Conservation (phyloP, 2,113 vertebrate species). For the Penelope pileata region DNA sequence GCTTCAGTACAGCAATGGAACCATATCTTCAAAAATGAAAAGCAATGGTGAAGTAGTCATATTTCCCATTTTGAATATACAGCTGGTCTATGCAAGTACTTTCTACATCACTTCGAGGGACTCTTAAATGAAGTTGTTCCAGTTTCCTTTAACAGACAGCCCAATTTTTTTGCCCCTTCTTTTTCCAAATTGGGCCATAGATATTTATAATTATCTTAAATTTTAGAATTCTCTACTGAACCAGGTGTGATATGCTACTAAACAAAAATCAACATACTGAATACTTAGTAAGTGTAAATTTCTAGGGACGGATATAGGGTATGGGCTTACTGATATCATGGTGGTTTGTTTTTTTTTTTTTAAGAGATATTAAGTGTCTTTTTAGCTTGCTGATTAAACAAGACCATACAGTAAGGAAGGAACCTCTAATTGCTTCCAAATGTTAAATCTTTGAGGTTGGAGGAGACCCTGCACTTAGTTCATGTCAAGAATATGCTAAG, state of each 20-base stretch:
- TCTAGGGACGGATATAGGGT: background rate
- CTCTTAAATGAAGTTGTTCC: background rate
- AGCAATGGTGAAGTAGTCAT: background rate
- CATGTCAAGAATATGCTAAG: constrained; percentile 69
- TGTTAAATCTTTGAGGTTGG: constrained; percentile 73
- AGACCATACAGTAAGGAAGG: constrained; percentile 33
- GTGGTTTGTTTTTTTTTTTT: background rate
- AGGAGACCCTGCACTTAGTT: constrained; percentile 56
- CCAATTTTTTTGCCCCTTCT: too few species aligned
- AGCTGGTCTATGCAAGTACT: background rate
- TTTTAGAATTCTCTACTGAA: background rate
- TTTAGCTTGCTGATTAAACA: constrained; percentile 55
- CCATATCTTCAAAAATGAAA: background rate
- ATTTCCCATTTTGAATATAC: background rate
- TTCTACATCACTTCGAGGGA: background rate
- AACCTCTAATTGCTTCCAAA: constrained; percentile 78
- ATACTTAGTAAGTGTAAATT: background rate
- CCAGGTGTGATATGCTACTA: background rate
- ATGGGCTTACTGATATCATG: background rate
- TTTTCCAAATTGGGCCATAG: background rate
- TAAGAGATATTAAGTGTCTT: background rate
- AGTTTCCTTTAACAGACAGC: background rate
- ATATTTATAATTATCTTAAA: background rate
- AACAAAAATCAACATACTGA: background rate
- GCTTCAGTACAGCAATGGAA: background rate